Percentiles rank a stretch among this genome's conserved stretches.
Evolutionary conservation across 2,888 invertebrate species (phyloP).

Genomic region (Metopia argyrocephala): DNA sequence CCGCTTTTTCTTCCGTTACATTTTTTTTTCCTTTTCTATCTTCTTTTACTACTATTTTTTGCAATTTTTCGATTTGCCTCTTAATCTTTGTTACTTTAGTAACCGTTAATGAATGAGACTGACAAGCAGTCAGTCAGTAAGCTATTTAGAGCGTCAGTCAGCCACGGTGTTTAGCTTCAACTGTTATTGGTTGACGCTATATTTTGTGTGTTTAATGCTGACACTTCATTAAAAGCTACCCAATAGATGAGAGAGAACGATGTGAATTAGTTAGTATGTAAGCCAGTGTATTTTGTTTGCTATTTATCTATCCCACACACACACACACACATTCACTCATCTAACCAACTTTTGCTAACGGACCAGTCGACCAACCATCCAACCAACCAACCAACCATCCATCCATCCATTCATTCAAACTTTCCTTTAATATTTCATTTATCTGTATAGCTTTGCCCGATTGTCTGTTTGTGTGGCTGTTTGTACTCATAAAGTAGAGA

Average conservation of each 20-base stretch:
- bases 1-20: constrained; percentile 27
- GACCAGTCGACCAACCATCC: constrained; percentile 16
- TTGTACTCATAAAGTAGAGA: not conserved
- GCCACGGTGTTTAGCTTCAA: constrained; percentile 22
- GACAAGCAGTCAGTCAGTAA: constrained; percentile 1
- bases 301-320: not conserved
- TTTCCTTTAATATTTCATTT: constrained; percentile 37
- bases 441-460: constrained; percentile 29
- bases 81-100: constrained; percentile 26
- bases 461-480: constrained; percentile 10
- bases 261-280: constrained; percentile 31
- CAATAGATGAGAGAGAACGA: constrained; percentile 58
- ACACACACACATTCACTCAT: not conserved
- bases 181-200: constrained; percentile 25
- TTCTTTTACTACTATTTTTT: constrained; percentile 23
- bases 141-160: constrained; percentile 17
- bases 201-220: constrained; percentile 60
- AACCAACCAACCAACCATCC: constrained; percentile 19
- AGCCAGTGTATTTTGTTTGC: not conserved
- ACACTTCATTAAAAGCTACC: constrained; percentile 62
- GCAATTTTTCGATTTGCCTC: not conserved
- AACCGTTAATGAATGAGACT: not conserved
- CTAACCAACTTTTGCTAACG: not conserved
- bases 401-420: constrained; percentile 24
- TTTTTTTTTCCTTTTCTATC: not conserved